Conservation (phyloP, 2,113 vertebrate genomes). For the Microcebus ravelobensis region DNA sequence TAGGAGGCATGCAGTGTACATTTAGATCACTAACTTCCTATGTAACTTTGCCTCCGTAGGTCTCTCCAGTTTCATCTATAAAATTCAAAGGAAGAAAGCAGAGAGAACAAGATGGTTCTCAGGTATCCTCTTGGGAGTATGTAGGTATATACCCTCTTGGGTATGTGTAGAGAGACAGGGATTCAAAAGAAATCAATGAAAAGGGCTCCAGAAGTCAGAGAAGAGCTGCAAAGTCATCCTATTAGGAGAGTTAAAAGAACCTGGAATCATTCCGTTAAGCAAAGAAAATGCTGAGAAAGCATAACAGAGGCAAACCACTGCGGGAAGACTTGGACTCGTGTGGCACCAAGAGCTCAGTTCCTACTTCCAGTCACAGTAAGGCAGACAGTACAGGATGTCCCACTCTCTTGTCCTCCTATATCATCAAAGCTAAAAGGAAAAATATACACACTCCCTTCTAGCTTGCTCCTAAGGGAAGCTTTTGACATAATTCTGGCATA, state of each 20-base stretch:
- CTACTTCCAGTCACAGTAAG: background rate
- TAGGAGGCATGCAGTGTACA: background rate
- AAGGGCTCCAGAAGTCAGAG: background rate
- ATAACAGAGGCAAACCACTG: background rate
- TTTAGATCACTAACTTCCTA: background rate
- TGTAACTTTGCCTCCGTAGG: background rate
- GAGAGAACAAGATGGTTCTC: background rate
- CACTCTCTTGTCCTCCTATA: background rate
- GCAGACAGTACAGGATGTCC: rapidly evolving
- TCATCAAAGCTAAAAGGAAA: background rate
- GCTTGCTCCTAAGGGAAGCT: background rate
- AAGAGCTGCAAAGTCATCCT: background rate
- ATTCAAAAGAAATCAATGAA: conserved; percentile 56
- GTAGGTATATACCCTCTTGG: background rate
- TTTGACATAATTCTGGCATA: background rate
- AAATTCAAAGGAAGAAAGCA: background rate
- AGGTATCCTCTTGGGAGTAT: background rate
- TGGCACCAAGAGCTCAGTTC: background rate
- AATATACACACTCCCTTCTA: background rate
- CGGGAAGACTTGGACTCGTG: background rate
- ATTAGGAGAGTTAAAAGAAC: conserved; percentile 52
- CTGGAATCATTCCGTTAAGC: background rate
- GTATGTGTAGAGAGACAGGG: background rate
- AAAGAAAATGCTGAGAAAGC: conserved; percentile 44
- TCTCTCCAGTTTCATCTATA: background rate